These are phyloP conservation scores for Sminthurides aquaticus DNA, from an alignment of 2,888 invertebrate species.

Conservation along the genomic window DNA sequence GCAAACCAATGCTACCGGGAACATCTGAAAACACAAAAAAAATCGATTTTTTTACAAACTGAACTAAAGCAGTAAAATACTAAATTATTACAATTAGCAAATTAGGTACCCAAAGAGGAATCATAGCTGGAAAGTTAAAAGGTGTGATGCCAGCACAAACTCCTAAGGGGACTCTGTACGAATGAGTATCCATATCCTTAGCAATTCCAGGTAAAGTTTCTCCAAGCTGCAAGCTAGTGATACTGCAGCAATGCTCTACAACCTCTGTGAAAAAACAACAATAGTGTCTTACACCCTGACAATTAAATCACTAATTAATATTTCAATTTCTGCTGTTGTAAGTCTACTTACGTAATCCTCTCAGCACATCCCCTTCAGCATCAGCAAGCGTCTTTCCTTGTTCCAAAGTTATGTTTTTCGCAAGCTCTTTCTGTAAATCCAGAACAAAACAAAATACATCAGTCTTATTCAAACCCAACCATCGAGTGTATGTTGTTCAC, in stretches of 20 bases:
- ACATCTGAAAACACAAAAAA: conserved; percentile 50
- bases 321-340: no score
- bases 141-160: conserved; percentile 94
- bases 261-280: conserved; percentile 59
- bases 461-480: conserved; percentile 1
- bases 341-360: conserved; percentile 89
- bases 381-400: conserved; percentile 96
- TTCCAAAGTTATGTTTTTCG: conserved; percentile 84
- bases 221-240: conserved; percentile 84
- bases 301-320: conserved; percentile 9
- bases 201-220: conserved; percentile 81
- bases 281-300: no score
- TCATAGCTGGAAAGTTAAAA: conserved; percentile 99
- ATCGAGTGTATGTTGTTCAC: no score
- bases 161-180: conserved; percentile 85
- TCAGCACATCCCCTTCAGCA: conserved; percentile 94
- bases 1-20: conserved; percentile 62
- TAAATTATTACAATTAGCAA: background rate
- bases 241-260: conserved; percentile 92
- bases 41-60: background rate
- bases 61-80: conserved; percentile 1
- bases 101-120: conserved; percentile 75
- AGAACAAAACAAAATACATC: conserved; percentile 4
- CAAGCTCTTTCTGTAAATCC: conserved; percentile 62
- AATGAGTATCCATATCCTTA: conserved; percentile 93